These are phyloP conservation scores for Psittacula echo DNA, from an alignment of 2,797 vertebrate species.

Conservation along the genomic window DNA sequence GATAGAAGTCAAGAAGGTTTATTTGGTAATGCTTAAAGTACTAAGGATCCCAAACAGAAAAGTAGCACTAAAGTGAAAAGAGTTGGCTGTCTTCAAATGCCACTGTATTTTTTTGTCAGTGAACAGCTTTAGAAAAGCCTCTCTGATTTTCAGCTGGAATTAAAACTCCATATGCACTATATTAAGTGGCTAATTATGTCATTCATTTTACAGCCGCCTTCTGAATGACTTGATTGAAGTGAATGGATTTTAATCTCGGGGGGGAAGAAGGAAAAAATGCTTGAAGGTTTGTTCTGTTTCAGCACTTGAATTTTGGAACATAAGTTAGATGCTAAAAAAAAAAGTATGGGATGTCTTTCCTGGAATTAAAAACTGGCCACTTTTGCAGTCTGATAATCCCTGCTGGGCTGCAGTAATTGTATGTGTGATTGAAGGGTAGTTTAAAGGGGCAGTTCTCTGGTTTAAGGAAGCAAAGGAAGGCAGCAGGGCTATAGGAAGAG, in stretches of 20 bases:
- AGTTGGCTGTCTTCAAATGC: neutral
- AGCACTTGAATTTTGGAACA: neutral
- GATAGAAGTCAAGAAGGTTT: neutral
- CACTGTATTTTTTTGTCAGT: neutral
- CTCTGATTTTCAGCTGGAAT: conserved; percentile 53
- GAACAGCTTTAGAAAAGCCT: conserved; percentile 41
- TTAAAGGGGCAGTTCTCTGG: neutral
- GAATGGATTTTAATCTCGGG: conserved; percentile 53
- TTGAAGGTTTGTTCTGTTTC: conserved; percentile 34
- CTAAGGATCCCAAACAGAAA: neutral
- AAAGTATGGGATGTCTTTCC: neutral
- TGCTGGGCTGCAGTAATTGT: neutral
- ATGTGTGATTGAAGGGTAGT: neutral
- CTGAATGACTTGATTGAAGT: conserved; percentile 70
- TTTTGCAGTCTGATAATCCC: neutral
- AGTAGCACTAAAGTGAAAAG: neutral
- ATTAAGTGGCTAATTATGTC: conserved; percentile 75
- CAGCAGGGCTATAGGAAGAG: neutral
- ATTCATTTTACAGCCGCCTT: conserved; percentile 70
- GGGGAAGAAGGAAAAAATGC: neutral
- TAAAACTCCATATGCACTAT: conserved; percentile 52
- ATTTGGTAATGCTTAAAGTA: neutral
- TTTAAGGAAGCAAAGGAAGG: conserved; percentile 18
- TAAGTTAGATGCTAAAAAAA: neutral
- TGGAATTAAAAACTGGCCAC: neutral